Base-by-base conservation (phyloP, 2,113 vertebrate species). In the Proterorhinus semilunaris region DNA sequence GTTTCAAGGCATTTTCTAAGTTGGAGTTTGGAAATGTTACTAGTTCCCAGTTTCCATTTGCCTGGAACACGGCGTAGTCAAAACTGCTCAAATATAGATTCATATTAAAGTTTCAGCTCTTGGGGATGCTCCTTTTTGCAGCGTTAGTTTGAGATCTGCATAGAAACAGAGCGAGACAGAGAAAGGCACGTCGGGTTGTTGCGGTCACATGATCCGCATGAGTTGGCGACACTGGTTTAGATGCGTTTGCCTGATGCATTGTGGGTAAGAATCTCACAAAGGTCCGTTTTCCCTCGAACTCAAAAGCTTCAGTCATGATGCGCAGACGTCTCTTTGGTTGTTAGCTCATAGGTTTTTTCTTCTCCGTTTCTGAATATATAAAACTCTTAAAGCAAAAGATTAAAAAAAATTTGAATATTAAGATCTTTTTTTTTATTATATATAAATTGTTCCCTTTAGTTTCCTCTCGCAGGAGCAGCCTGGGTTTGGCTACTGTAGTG, bases 171-270 rank as follows among this genome's bases (percentile, higher is more conserved):
- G 69, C 68, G 72, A 58, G 21, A 58, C 6, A 54, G 8, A 78
- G 17, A 74, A 92, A 91, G 90, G 89, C 90, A 92, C 90, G 7
- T 68, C 36, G 9, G 78, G 67, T 65, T 52, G 74, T 66, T 83
- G 75, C 83, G 36, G 36, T 72, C 70, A 69, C 59, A 68, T 8
- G 50, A 61, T 74, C 50, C 5, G 53, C 65, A 47, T 46, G 1
- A 0, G 64, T 64, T 78, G 80, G 78, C 78, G 80, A 45, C 79
- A 47, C 78, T 76, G 67, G 74, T 36, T 36, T 36, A 36, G 27
- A 36, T 5, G 27, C 67, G 46, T 13, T 43, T 59, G 57, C 7
- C 8, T 12, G 43, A 59, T 59, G 57, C 58, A 61, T 61, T 6
- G 15, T 61, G 58, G 58, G 55, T 58, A 61, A 36, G 4, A 36